Evolutionary conservation across 1,140 invertebrate genomes (phyloP).

Genomic region (Oryzaephilus surinamensis): DNA sequence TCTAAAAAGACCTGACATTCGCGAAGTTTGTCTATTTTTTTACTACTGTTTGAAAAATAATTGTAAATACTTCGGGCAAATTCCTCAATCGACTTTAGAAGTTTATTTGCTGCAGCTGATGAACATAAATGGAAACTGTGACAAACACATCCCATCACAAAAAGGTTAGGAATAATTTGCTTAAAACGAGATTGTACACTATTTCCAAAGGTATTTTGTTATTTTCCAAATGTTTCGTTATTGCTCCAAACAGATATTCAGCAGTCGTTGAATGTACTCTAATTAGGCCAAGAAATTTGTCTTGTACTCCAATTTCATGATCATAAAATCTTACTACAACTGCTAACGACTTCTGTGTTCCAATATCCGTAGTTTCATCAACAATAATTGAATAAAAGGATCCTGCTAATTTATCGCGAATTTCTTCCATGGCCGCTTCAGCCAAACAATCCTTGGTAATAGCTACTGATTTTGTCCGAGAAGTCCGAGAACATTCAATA

Average conservation of each 20-base stretch:
- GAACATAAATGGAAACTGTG: constrained; percentile 2
- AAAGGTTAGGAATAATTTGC: not conserved
- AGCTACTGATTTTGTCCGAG: not conserved
- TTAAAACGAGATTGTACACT: not conserved
- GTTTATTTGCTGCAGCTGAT: not conserved
- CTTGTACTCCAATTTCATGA: not conserved
- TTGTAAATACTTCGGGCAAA: not conserved
- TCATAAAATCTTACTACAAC: not conserved
- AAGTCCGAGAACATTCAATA: not conserved
- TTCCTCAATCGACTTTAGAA: not conserved
- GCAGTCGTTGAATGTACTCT: not conserved
- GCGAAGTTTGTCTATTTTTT: not conserved
- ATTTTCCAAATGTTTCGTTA: not conserved
- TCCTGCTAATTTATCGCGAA: not conserved
- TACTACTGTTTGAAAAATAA: constrained; percentile 1
- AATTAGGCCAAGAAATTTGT: not conserved
- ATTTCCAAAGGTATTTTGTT: not conserved
- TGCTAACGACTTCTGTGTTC: not conserved
- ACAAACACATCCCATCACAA: not conserved
- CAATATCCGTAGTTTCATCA: not conserved
- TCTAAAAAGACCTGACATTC: constrained; percentile 1
- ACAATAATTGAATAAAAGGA: not conserved
- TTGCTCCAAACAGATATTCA: not conserved
- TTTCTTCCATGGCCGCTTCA: not conserved
- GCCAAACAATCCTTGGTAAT: not conserved